A percentile compares a stretch with the other conserved stretches of the same genome.
Conservation (phyloP, 2,113 vertebrate species). For the Eurypyga helias region DNA sequence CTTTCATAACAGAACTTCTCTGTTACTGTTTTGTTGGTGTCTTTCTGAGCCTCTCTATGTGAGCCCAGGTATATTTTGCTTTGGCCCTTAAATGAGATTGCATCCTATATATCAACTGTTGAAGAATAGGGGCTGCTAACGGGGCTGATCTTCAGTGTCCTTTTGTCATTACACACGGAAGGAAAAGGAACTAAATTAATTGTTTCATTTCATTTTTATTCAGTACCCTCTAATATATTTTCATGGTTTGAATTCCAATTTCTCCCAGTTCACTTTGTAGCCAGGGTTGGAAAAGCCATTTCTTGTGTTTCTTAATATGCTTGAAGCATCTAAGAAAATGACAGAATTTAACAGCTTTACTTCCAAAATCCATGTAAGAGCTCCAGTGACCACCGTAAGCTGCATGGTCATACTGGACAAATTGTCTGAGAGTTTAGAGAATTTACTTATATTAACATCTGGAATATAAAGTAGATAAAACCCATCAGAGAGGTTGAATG, state of each 20-base stretch:
- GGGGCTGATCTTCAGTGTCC: neutral
- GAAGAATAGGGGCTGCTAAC: slow-evolving; percentile 3
- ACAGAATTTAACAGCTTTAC: slow-evolving; percentile 64
- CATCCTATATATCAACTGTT: neutral
- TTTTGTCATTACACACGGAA: slow-evolving; percentile 1
- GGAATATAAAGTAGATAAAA: slow-evolving; percentile 67
- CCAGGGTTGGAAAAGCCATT: neutral
- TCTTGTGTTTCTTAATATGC: slow-evolving; percentile 54
- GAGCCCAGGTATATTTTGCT: neutral
- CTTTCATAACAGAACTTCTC: slow-evolving; percentile 30
- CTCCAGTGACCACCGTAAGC: slow-evolving; percentile 25
- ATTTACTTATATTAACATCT: slow-evolving; percentile 67
- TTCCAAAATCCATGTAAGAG: slow-evolving; percentile 49
- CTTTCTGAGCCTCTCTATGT: neutral
- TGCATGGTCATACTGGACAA: slow-evolving; percentile 19
- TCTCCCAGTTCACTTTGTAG: slow-evolving; percentile 19
- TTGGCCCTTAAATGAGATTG: slow-evolving; percentile 45
- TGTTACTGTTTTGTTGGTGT: neutral
- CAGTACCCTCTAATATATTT: slow-evolving; percentile 38
- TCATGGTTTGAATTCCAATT: slow-evolving; percentile 60
- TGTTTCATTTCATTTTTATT: slow-evolving; percentile 57
- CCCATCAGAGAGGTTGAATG: slow-evolving; percentile 16
- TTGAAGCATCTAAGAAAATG: slow-evolving; percentile 52
- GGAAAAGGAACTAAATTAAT: slow-evolving; percentile 42
- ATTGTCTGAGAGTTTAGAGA: slow-evolving; percentile 52